Conservation (phyloP, 2,888 invertebrate genomes). For the Psococerastis gibbosa region DNA sequence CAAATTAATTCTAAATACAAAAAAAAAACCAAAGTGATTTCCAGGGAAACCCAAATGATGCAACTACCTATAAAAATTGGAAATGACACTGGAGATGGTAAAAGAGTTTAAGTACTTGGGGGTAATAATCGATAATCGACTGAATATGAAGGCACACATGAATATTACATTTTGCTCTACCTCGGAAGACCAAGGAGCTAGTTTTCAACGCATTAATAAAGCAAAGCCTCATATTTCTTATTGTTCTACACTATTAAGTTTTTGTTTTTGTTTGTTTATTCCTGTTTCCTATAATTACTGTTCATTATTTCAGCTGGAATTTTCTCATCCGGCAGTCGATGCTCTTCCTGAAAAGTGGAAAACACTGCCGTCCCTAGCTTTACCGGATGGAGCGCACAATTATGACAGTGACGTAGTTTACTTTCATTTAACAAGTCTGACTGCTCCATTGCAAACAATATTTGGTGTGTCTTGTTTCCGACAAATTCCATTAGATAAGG, state of each 20-base stretch:
- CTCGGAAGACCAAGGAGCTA: no score
- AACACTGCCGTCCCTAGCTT: slow-evolving; percentile 84
- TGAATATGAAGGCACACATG: no score
- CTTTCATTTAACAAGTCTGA: slow-evolving; percentile 82
- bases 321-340: slow-evolving; percentile 17
- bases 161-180: no score
- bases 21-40: no score
- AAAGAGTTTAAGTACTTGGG: no score
- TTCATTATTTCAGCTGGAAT: slow-evolving; percentile 42
- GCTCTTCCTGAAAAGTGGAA: slow-evolving; percentile 70
- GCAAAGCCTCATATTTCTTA: no score
- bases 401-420: slow-evolving; percentile 87
- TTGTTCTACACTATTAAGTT: slow-evolving; percentile 8
- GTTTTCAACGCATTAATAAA: no score
- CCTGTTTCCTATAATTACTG: slow-evolving; percentile 9
- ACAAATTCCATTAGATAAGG: slow-evolving; percentile 90
- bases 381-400: slow-evolving; percentile 98
- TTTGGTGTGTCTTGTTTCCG: slow-evolving; percentile 96
- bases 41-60: no score
- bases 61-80: no score
- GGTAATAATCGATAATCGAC: no score
- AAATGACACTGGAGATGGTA: no score
- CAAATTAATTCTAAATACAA: no score
- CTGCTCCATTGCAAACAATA: slow-evolving; percentile 65
- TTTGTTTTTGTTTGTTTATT: slow-evolving; percentile 2